Percentiles rank a stretch among this genome's conserved stretches.
Evolutionary conservation across 2,113 vertebrate genomes (phyloP).

Genomic region (Eulacestoma nigropectus): DNA sequence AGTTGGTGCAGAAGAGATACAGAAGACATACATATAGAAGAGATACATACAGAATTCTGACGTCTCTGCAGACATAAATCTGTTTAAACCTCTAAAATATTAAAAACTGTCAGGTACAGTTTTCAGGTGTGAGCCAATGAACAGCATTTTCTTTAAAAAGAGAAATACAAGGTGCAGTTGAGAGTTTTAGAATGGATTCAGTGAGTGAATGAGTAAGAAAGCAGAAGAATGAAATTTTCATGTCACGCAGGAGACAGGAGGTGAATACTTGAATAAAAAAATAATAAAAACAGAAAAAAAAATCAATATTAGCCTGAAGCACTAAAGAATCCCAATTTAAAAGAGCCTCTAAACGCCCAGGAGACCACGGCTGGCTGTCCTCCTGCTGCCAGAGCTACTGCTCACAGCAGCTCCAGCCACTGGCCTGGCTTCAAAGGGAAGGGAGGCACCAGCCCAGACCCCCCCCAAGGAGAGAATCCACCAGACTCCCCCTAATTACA

Average conservation of each 20-base stretch:
- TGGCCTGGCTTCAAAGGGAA: neutral
- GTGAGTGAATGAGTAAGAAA: neutral
- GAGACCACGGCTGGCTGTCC: neutral
- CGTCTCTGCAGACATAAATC: neutral
- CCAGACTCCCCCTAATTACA: neutral
- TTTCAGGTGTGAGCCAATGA: neutral
- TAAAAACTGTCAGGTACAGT: neutral
- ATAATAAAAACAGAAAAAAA: neutral
- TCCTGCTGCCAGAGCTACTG: neutral
- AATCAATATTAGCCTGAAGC: neutral
- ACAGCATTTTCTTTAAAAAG: neutral
- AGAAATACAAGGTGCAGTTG: neutral
- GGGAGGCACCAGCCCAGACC: neutral
- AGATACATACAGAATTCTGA: neutral
- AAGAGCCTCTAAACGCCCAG: neutral
- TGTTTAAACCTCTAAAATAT: neutral
- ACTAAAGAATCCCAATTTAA: neutral
- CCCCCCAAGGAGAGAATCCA: neutral
- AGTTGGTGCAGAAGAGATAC: neutral
- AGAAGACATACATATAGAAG: neutral
- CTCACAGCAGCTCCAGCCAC: neutral
- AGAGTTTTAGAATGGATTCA: neutral
- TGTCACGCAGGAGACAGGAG: neutral
- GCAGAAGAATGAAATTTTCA: neutral
- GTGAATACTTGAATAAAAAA: neutral